A percentile compares a stretch with the other conserved stretches of the same genome.
phyloP scores from a whole-genome alignment of 1,140 invertebrate species.

The Rhizoglyphus robini region DNA sequence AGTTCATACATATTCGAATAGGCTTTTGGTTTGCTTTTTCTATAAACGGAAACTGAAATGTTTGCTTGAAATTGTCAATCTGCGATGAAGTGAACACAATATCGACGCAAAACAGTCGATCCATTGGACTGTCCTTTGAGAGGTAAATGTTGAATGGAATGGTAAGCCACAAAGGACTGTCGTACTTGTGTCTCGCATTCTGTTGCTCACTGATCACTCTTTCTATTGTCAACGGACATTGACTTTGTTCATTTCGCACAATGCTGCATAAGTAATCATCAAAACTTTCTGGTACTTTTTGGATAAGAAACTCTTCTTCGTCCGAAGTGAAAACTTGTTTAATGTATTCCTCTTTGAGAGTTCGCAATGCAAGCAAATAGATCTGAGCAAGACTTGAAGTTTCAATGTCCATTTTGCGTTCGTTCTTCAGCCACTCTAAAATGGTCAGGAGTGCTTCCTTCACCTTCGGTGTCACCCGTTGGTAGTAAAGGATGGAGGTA shows the following conservation, averaged over 20 bases:
- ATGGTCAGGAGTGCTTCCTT: conserved; percentile 4
- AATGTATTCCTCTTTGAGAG: conserved; percentile 14
- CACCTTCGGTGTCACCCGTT: conserved; percentile 3
- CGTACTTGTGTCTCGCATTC: not conserved
- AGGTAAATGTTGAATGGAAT: conserved; percentile 11
- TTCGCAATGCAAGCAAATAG: conserved; percentile 20
- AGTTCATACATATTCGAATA: not conserved
- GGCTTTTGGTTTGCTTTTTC: not conserved
- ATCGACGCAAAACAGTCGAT: conserved; percentile 8
- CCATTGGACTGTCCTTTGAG: not conserved
- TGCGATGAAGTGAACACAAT: not conserved
- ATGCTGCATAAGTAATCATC: conserved; percentile 1
- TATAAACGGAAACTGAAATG: not conserved
- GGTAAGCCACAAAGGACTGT: not conserved
- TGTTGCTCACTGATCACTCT: not conserved
- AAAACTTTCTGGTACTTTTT: not conserved
- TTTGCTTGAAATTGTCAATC: not conserved
- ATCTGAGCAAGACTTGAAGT: conserved; percentile 22
- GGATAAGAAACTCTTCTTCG: conserved; percentile 6
- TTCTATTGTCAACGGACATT: conserved; percentile 11
- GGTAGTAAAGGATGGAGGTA: conserved; percentile 17
- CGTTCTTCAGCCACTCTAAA: conserved; percentile 17
- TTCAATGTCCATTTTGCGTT: conserved; percentile 16
- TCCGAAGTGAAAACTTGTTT: conserved; percentile 18
- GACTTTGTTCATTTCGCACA: not conserved